Base-by-base conservation (phyloP, 2,113 vertebrate genomes). In the Chascanopsetta lugubris region DNA sequence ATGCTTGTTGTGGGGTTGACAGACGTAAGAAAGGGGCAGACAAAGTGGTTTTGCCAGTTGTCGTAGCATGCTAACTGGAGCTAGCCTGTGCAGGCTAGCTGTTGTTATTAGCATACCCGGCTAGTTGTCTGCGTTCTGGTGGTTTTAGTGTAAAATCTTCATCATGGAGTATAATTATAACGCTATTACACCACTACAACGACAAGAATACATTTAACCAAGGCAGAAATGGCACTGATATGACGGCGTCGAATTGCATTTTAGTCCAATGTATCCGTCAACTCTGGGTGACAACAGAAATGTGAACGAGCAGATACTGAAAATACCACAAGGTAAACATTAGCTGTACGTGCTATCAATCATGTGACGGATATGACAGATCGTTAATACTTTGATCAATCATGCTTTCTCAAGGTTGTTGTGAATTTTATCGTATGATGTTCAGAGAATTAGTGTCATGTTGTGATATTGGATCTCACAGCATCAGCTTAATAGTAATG, bases 51-150 rank as follows among this genome's bases (percentile, higher is more conserved):
- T 77, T 69, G 70, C 57, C 64, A 68, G 57, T 83, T 67, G 77
- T 86, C 72, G 63, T 85, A 89, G 80, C 75, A 83, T 68, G 83
- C 83, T 88, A 84, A 76, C 30, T 30, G 20, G 42, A 60, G 17
- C 13, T 79, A 86, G 73, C 74, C 26, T 46, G 12, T 49, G 34
- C 58, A 73, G 77, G 72, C 68, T 84, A 73, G 79, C 78, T 83
- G 77, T 87, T 86, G 75, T 88, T 85, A 87, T 87, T 86, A 86
- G 85, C 82, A 80, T 77, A 47, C 72, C 59, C 62, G 65, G 70
- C 49, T 83, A 77, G 30, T 42, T 70, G 34, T 61, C 38, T 67
- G 60, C 40, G 57, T 60, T 40, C 58, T 57, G 38, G n/a, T 25
- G 27, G 68, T 60, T 60, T 27, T 1, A 38, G 12, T 8, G 2